Percentiles rank a stretch among this genome's conserved stretches.
phyloP scores from a whole-genome alignment of 2,113 vertebrate species.

The Halichoerus grypus region DNA sequence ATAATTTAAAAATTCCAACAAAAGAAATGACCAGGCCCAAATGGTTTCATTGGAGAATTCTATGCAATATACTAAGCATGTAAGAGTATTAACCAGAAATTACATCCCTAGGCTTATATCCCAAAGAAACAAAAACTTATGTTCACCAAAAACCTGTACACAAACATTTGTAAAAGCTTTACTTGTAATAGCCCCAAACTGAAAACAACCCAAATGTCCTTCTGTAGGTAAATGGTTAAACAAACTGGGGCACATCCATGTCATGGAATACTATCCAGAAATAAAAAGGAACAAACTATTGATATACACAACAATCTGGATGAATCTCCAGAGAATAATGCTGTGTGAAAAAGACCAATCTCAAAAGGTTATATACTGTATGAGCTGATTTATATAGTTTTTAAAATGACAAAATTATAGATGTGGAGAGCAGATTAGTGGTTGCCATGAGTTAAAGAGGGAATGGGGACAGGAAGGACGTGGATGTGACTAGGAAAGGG shows the following conservation, averaged over 20 bases:
- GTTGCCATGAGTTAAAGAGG: neutral
- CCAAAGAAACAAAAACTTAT: neutral
- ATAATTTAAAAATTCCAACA: neutral
- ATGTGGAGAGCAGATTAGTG: neutral
- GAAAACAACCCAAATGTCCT: neutral
- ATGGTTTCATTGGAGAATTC: neutral
- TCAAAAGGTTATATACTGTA: neutral
- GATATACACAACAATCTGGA: neutral
- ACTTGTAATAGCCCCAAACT: neutral
- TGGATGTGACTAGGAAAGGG: neutral
- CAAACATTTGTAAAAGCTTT: neutral
- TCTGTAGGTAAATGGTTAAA: neutral
- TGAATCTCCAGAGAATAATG: neutral
- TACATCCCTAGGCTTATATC: neutral
- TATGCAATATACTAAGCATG: neutral
- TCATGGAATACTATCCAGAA: neutral
- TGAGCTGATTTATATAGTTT: neutral
- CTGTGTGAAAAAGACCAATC: neutral
- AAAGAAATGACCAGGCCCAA: neutral
- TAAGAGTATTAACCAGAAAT: neutral
- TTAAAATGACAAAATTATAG: neutral
- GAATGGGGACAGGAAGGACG: no score
- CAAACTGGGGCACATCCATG: neutral
- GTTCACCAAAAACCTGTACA: neutral
- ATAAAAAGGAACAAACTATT: neutral